Percentiles rank a stretch among this genome's conserved stretches.
These are phyloP conservation scores for Pachyuromys duprasi DNA, from an alignment of 2,797 vertebrate genomes.

Conservation along the genomic window DNA sequence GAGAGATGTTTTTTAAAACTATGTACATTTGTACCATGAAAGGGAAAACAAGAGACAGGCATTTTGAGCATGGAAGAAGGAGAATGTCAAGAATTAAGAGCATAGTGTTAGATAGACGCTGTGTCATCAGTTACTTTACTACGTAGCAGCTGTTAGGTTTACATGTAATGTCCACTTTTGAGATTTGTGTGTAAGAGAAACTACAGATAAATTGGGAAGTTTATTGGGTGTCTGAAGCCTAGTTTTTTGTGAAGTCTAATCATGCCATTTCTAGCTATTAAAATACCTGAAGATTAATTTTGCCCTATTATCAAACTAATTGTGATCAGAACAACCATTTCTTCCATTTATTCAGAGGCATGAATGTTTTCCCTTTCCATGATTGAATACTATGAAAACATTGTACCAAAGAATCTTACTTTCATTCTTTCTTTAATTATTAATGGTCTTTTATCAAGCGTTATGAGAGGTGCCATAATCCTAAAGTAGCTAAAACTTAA, in stretches of 20 bases:
- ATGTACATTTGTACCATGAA: background rate
- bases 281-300: slow-evolving; percentile 50
- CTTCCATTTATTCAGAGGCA: slow-evolving; percentile 33
- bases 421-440: slow-evolving; percentile 61
- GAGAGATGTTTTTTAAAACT: background rate
- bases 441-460: slow-evolving; percentile 58
- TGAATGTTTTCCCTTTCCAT: background rate
- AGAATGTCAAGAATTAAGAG: background rate
- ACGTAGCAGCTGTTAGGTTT: background rate
- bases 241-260: background rate
- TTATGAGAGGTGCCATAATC: slow-evolving; percentile 54
- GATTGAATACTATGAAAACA: background rate
- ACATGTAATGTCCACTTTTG: background rate
- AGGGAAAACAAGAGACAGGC: background rate
- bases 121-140: background rate
- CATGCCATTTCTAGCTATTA: slow-evolving; percentile 25
- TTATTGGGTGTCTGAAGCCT: background rate
- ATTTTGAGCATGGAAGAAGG: background rate
- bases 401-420: slow-evolving; percentile 3
- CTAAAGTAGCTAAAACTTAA: slow-evolving; percentile 60
- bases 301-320: slow-evolving; percentile 55
- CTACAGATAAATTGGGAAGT: slow-evolving; percentile 27
- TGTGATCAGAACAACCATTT: slow-evolving; percentile 26
- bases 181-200: slow-evolving; percentile 21
- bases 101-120: background rate